A percentile compares a stretch with the other conserved stretches of the same genome.
phyloP scores from a whole-genome alignment of 2,797 vertebrate species.

The Acanthiza pusilla region DNA sequence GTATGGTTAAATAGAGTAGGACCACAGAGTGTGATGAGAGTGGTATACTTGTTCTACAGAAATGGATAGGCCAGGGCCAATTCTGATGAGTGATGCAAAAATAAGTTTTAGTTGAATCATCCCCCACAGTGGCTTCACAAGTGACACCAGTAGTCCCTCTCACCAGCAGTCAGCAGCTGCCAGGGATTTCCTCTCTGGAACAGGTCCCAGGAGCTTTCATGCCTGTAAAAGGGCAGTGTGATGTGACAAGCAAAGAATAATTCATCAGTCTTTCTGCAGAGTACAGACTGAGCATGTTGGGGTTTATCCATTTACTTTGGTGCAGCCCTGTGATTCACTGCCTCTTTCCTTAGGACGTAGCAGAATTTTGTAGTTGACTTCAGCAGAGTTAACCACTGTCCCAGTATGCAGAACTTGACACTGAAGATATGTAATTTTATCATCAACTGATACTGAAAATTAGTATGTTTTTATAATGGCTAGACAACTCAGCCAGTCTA shows the following conservation, averaged over 20 bases:
- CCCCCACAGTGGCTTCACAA: not conserved
- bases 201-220: not conserved
- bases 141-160: not conserved
- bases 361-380: not conserved
- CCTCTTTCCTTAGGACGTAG: not conserved
- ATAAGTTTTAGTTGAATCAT: not conserved
- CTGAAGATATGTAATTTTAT: not conserved
- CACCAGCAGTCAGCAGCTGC: not conserved
- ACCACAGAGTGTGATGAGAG: not conserved
- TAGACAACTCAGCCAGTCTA: not conserved
- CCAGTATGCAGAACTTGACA: not conserved
- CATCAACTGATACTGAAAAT: not conserved
- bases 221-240: not conserved
- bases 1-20: not conserved
- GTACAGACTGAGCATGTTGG: not conserved
- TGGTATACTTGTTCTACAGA: not conserved
- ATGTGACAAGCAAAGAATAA: conserved; percentile 3
- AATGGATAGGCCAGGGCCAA: not conserved
- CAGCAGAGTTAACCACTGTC: not conserved
- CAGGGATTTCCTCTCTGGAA: not conserved
- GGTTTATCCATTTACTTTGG: not conserved
- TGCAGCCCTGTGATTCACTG: not conserved
- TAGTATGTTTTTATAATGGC: not conserved
- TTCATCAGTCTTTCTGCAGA: not conserved
- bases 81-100: not conserved